Evolutionary conservation across 2,113 vertebrate species (phyloP), one percentile per base, ranked within the genome.

Genomic region (Spheniscus mendiculus): DNA sequence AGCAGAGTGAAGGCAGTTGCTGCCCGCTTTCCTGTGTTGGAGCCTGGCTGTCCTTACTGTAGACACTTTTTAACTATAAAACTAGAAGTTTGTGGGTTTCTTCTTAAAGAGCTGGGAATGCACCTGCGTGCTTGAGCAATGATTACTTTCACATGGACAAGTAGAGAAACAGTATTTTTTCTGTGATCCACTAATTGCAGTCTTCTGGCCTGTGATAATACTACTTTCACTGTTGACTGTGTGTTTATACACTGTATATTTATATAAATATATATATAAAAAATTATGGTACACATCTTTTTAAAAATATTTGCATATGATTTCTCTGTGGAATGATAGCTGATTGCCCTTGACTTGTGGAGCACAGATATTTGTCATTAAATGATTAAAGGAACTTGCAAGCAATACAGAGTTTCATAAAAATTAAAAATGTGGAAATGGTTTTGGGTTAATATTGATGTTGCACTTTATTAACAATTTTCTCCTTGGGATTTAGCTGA

Each of bases 391-490:
- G 47, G 56, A 69, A 47, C 59, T 87, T 82, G 21, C 34, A 89
- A 65, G 66, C 56, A 52, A 34, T 67, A 56, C 45, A 11, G 13
- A 25, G 14, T 69, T 88, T 36, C 16, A 56, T 88, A 52, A 86
- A 72, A 88, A 83, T 20, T 29, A 32, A 67, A 88, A 77, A 77
- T n/a, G 30, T 83, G 58, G 69, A 77, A 84, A n/a, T 55, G 0
- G 40, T 84, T 91, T 78, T 40, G 38, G n/a, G 80, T 89, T 79
- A 82, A 63, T 86, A 82, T 38, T 80, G 47, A 38, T 87, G 61
- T 71, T 72, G 38, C 52, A 44, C 56, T 93, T 81, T 7, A 71
- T 49, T 88, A 58, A 50, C 78, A 70, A 78, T 76, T 88, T 87
- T 80, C 22, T 50, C 23, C 53, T 76, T 49, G 45, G 15, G 18